A percentile compares a stretch with the other conserved stretches of the same genome.
phyloP scores from a whole-genome alignment of 2,113 vertebrate species.

The Miniopterus natalensis region DNA sequence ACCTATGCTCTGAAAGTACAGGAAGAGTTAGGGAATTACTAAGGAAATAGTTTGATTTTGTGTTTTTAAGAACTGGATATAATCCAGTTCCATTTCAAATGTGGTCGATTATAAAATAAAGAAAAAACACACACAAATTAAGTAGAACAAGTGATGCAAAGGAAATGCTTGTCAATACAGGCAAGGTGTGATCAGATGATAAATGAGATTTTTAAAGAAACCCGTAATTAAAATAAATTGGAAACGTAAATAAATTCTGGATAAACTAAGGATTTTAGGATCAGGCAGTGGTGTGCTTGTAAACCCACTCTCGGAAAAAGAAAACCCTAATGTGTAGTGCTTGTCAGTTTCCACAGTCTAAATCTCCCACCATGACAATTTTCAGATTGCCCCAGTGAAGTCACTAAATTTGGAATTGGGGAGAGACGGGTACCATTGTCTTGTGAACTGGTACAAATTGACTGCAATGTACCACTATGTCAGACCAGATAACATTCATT shows the following conservation, averaged over 20 bases:
- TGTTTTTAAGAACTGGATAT: neutral
- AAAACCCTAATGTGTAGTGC: neutral
- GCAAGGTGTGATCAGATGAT: neutral
- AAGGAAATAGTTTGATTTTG: neutral
- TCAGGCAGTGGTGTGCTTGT: neutral
- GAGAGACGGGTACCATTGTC: neutral
- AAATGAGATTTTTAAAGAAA: neutral
- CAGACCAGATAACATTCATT: neutral
- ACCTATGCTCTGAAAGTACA: neutral
- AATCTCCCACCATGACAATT: neutral
- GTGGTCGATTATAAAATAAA: neutral
- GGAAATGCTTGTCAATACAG: neutral
- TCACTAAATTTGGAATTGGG: neutral
- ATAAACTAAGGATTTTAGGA: neutral
- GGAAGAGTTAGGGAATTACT: neutral
- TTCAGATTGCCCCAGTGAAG: neutral
- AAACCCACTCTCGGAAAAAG: neutral
- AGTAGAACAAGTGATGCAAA: neutral
- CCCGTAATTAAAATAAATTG: neutral
- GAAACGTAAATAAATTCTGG: neutral
- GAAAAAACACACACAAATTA: neutral
- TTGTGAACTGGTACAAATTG: neutral
- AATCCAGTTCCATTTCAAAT: neutral
- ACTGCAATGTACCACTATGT: neutral
- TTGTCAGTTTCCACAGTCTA: neutral